Base-by-base conservation (phyloP, 1,140 invertebrate genomes). In the Tetragnatha versicolor region DNA sequence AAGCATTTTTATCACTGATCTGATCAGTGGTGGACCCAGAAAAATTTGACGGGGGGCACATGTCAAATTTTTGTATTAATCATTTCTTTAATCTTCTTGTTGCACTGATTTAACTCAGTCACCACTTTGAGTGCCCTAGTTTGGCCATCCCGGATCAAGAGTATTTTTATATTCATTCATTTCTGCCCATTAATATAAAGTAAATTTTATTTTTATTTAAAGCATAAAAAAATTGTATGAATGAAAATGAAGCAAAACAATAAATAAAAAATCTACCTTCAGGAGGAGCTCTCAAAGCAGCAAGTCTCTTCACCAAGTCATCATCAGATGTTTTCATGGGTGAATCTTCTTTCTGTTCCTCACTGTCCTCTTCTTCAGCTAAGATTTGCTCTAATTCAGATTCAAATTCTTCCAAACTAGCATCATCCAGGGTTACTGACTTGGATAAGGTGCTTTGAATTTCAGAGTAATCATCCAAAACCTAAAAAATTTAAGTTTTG, bases 351-450 rank as follows among this genome's bases (percentile, higher is more conserved):
- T 25, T 25, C 33, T 70, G 37, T 10, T n/a, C 17, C 14, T 65
- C 12, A 42, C 49, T 63, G n/a, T 42, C 17, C 1, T 33, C 39
- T 53, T 55, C 33, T 66, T 51, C 61, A 53, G 60, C 29, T 37
- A 77, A 29, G n/a, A 77, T n/a, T 25, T 42, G 29, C 0, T 51
- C 42, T n/a, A 77, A 65, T n/a, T 77, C 60, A 12, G 49, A 31
- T 37, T 77, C 73, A 77, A 65, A 77, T 42, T 77, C 73, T 20
- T 66, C 60, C 42, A 66, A 42, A 55, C 42, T 66, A 37, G 42
- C 63, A 3, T 77, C 35, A n/a, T 66, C 73, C 0, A 17, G 1
- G 0, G 58, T n/a, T 0, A 77, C 60, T 31, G 73, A 22, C 55
- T 31, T 77, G 4, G 73, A 39, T 20, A 77, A 31, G 10, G 73